These are phyloP conservation scores for Callyntrura guangdongensis DNA, from an alignment of 2,888 invertebrate species.

Conservation along the genomic window DNA sequence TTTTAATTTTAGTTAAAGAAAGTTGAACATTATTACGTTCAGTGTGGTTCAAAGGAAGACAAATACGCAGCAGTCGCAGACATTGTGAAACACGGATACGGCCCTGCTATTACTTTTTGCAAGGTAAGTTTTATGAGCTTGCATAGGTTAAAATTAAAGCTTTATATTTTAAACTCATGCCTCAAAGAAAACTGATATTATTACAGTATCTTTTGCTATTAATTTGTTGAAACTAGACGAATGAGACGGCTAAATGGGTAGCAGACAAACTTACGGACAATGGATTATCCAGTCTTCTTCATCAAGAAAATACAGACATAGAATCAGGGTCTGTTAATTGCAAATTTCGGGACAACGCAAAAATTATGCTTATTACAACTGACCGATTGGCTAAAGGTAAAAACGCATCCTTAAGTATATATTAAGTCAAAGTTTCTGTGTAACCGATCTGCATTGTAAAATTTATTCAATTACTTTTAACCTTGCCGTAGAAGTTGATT, in stretches of 20 bases:
- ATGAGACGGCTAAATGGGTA: background rate
- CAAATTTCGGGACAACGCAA: background rate
- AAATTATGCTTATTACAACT: background rate
- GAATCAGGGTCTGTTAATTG: background rate
- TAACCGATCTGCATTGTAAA: background rate
- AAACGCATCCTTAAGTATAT: background rate
- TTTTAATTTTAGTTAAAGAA: background rate
- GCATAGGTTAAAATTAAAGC: too few species aligned
- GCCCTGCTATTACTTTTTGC: background rate
- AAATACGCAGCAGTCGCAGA: background rate
- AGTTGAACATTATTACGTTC: background rate
- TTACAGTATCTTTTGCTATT: too few species aligned
- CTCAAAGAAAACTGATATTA: too few species aligned
- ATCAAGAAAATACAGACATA: background rate
- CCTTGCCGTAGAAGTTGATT: too few species aligned
- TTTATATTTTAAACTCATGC: too few species aligned
- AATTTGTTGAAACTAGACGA: background rate
- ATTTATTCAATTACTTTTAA: too few species aligned
- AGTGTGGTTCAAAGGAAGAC: background rate
- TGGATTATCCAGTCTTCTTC: background rate
- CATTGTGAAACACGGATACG: background rate
- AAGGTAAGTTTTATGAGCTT: background rate
- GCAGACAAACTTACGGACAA: background rate
- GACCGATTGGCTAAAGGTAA: background rate
- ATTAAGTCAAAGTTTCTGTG: too few species aligned